phyloP scores from a whole-genome alignment of 2,797 vertebrate species.

The Pseudochirops corinnae region DNA sequence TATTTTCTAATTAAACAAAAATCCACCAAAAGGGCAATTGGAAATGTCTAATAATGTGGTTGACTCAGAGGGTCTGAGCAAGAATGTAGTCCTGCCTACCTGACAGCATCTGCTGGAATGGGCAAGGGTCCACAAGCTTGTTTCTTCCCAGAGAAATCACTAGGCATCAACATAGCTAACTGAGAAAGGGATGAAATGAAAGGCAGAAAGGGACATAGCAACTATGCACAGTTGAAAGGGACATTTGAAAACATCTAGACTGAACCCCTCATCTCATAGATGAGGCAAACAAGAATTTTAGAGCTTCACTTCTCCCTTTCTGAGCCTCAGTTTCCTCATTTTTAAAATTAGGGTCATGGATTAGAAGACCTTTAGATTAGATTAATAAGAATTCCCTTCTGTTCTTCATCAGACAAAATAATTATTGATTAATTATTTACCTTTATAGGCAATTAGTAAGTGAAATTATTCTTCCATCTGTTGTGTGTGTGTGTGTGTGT shows the following conservation, averaged over 20 bases:
- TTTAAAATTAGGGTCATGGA: neutral
- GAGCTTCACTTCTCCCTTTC: neutral
- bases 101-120: neutral
- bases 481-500: neutral
- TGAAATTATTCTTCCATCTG: neutral
- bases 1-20: constrained; percentile 3
- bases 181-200: neutral
- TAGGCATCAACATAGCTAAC: neutral
- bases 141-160: neutral
- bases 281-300: neutral
- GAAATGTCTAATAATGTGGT: neutral
- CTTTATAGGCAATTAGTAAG: neutral
- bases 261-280: neutral
- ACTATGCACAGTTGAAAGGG: neutral
- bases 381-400: neutral
- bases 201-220: neutral
- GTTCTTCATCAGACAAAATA: neutral
- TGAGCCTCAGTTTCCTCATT: neutral
- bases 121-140: neutral
- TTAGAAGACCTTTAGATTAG: neutral
- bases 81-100: neutral
- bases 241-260: neutral
- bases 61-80: neutral
- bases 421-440: neutral
- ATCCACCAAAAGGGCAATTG: neutral